These are phyloP conservation scores for Cetoscarus ocellatus DNA, from an alignment of 2,797 vertebrate genomes.

Conservation along the genomic window DNA sequence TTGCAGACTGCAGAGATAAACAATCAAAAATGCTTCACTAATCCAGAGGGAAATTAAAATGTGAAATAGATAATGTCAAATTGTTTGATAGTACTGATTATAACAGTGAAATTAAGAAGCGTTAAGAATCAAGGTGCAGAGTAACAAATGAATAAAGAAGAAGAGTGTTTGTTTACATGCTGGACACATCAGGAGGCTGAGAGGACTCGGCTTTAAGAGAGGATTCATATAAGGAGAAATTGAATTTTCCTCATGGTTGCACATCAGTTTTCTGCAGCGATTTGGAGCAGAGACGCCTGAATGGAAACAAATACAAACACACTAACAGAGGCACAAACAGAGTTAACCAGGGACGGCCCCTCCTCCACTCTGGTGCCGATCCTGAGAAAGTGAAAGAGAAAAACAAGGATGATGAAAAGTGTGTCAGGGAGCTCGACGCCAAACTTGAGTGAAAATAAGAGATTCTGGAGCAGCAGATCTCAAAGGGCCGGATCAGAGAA, in stretches of 20 bases:
- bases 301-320: slow-evolving; percentile 19
- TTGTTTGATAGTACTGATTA: not conserved
- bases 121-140: too few species aligned
- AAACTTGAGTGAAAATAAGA: not conserved
- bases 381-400: slow-evolving; percentile 30
- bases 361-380: slow-evolving; percentile 16
- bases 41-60: not conserved
- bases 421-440: slow-evolving; percentile 20
- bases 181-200: slow-evolving; percentile 17
- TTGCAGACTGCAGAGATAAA: slow-evolving; percentile 49
- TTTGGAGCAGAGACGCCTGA: slow-evolving; percentile 28
- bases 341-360: not conserved
- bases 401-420: slow-evolving; percentile 1
- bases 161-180: slow-evolving; percentile 10
- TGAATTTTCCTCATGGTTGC: slow-evolving; percentile 67
- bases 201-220: slow-evolving; percentile 10
- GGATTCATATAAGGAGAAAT: slow-evolving; percentile 49
- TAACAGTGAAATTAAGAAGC: too few species aligned
- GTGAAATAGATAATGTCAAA: not conserved
- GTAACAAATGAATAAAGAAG: slow-evolving; percentile 11
- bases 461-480: not conserved
- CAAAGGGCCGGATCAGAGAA: not conserved
- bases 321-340: not conserved
- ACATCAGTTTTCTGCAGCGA: slow-evolving; percentile 37
- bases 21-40: too few species aligned